A percentile compares a stretch with the other conserved stretches of the same genome.
Conservation (phyloP, 1,140 invertebrate genomes). For the Ridgeia piscesae region DNA sequence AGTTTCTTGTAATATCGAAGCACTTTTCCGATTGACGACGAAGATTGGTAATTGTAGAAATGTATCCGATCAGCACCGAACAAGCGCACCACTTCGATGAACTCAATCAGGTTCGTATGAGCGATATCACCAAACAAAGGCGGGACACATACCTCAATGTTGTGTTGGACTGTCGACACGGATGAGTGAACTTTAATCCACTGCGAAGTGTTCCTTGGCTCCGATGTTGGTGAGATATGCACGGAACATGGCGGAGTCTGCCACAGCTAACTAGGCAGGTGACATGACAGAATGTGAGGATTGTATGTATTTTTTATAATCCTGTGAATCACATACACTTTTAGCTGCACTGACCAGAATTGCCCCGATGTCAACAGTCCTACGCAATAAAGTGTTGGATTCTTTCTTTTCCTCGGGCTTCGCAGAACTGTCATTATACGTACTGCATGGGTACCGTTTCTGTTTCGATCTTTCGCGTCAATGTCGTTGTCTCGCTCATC, state of each 20-base stretch:
- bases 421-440: conserved; percentile 25
- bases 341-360: not conserved
- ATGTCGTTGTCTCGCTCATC: conserved; percentile 28
- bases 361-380: not conserved
- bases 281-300: too few relatives aligned
- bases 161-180: not conserved
- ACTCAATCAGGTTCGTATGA: conserved; percentile 46
- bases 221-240: too few relatives aligned
- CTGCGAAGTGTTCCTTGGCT: not conserved
- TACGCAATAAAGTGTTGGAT: not conserved
- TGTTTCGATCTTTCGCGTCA: conserved; percentile 20
- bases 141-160: conserved; percentile 45
- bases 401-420: not conserved
- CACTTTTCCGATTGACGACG: too few relatives aligned
- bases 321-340: too few relatives aligned
- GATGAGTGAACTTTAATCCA: not conserved
- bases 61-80: conserved; percentile 39
- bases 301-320: too few relatives aligned
- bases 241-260: conserved; percentile 22
- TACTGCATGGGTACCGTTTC: conserved; percentile 11
- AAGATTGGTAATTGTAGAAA: conserved; percentile 40
- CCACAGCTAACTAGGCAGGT: conserved; percentile 8
- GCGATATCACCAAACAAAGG: conserved; percentile 49
- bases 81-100: conserved; percentile 46
- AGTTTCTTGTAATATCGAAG: conserved; percentile 3